These are phyloP conservation scores for Apodemus sylvaticus DNA, from an alignment of 2,113 vertebrate species.

Conservation along the genomic window DNA sequence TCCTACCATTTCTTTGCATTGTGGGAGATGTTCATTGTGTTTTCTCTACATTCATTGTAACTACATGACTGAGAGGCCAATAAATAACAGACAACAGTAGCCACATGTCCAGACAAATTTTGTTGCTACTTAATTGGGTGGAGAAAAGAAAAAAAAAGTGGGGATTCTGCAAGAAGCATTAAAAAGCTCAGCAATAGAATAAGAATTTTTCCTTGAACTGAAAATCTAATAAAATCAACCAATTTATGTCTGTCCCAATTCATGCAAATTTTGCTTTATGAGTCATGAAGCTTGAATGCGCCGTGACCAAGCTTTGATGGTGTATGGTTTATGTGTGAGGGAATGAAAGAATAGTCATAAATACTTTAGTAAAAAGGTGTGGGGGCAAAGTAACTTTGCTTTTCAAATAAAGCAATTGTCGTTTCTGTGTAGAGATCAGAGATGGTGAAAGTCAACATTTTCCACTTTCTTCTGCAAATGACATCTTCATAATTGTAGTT, in stretches of 20 bases:
- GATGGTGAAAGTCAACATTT: not conserved
- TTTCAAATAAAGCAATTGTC: constrained; percentile 13
- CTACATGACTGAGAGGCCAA: constrained; percentile 55
- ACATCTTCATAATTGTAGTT: not conserved
- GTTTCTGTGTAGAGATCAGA: not conserved
- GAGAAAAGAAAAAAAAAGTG: not conserved
- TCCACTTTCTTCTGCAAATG: not conserved
- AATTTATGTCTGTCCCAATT: constrained; percentile 51
- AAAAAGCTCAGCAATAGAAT: constrained; percentile 59
- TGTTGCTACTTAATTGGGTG: not conserved
- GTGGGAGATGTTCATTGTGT: constrained; percentile 69
- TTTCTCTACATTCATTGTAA: constrained; percentile 46
- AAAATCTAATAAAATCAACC: constrained; percentile 55
- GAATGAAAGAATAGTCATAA: not conserved
- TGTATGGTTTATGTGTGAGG: not conserved
- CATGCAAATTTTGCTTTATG: not conserved
- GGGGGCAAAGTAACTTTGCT: not conserved
- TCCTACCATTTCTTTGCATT: constrained; percentile 57
- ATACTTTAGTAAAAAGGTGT: not conserved
- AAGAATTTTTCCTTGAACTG: not conserved
- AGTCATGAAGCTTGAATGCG: not conserved
- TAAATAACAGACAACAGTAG: constrained; percentile 72
- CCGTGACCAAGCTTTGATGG: not conserved
- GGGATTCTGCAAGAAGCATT: constrained; percentile 30
- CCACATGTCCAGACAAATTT: constrained; percentile 35